Evolutionary conservation across 2,113 vertebrate species (phyloP).

Genomic region (Periophthalmus modestus): DNA sequence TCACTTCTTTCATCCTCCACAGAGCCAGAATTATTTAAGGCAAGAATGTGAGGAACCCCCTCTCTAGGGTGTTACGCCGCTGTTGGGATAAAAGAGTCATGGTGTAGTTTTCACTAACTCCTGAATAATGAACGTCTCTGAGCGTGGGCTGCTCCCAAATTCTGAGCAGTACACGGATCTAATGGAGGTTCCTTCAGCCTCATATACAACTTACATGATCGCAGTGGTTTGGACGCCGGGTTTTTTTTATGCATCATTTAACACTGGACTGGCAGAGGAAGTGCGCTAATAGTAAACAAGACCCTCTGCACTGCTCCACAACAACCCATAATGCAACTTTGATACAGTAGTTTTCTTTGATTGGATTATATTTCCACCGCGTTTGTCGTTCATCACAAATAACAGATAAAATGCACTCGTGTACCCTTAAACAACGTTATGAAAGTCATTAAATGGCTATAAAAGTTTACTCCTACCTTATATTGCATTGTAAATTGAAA

Average conservation of each 20-base stretch:
- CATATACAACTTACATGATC: slow-evolving; percentile 11
- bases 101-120: slow-evolving; percentile 48
- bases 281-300: not conserved
- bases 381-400: not conserved
- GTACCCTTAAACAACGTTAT: not conserved
- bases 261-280: not conserved
- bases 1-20: slow-evolving; percentile 33
- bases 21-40: slow-evolving; percentile 35
- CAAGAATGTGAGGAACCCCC: slow-evolving; percentile 44
- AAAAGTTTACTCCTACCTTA: not conserved
- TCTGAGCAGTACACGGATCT: slow-evolving; percentile 23
- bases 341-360: not conserved
- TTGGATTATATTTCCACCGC: not conserved
- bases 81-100: slow-evolving; percentile 37
- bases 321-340: not conserved
- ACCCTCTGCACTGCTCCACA: not conserved
- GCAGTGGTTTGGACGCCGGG: not conserved
- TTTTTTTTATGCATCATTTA: slow-evolving; percentile 3
- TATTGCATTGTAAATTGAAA: not conserved
- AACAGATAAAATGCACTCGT: not conserved
- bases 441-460: not conserved
- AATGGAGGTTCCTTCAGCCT: slow-evolving; percentile 26
- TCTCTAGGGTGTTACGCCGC: slow-evolving; percentile 40
- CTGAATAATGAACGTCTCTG: slow-evolving; percentile 55
- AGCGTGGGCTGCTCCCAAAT: slow-evolving; percentile 38